Base-by-base conservation (phyloP, 2,888 invertebrate genomes). In the Deladenus siricidicola region DNA sequence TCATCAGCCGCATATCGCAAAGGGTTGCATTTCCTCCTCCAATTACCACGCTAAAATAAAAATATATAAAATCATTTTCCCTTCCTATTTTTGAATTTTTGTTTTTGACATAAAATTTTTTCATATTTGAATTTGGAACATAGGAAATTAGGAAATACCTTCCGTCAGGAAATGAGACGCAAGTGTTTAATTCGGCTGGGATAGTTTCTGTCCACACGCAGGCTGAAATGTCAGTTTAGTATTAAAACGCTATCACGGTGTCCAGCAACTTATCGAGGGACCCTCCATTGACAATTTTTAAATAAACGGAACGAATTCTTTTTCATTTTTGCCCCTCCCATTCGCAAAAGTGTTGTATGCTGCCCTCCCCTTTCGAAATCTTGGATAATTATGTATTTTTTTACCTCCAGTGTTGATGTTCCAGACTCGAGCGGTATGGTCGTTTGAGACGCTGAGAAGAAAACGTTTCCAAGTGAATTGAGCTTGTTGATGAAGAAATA, bases 401-500 rank as follows among this genome's bases (percentile, higher is more conserved):
- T 39, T 64, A 80, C 82, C 78, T 70, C 72, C 77, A 14, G 79
- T 78, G 23, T 79, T 74, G 52, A 73, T 67, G 62, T 80, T 79
- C 82, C 82, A 82, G 2, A 82, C 60, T 59, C 76, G 73, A 8
- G 80, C 79, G 43, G 74, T 76, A 53, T 77, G 78, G 66, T 82
- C 82, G n/a, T 75, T 72, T 1, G 80, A 79, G 1, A 79, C 78
- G 23, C 80, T 80, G 3, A 79, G 78, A 3, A 82, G 55, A 3
- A 80, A 67, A 62, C 30, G 63, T 63, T 58, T 72, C 54, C 50
- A 78, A 70, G 66, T 80, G 52, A 70, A 79, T 78, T 74, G 75
- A 53, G 68, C 79, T 77, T 74, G 74, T 28, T 65, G 63, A 3
- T 63, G 63, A 21, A 70, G 55, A 26, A 75, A 75, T 21, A 72